Evolutionary conservation across 2,113 vertebrate species (phyloP).

Genomic region (Odocoileus virginianus): DNA sequence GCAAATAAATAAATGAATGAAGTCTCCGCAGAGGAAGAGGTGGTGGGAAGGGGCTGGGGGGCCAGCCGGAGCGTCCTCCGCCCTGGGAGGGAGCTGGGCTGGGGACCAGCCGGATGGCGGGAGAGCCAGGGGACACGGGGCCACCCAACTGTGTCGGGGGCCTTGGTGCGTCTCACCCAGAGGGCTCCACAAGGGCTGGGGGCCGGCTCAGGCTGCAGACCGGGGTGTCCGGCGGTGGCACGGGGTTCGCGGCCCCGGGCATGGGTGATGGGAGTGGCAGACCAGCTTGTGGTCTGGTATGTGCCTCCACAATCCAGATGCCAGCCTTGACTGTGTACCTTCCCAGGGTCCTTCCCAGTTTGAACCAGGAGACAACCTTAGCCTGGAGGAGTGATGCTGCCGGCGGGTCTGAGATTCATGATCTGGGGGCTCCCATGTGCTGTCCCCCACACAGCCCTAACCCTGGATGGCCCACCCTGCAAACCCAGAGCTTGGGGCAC

Average conservation of each 20-base stretch:
- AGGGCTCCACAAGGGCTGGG: background rate
- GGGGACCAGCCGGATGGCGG: background rate
- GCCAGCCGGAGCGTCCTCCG: background rate
- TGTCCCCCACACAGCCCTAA: background rate
- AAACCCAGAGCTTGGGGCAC: background rate
- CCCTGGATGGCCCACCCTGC: background rate
- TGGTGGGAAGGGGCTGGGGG: conserved; percentile 12
- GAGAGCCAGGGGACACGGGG: background rate
- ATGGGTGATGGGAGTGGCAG: background rate
- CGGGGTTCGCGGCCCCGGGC: accelerated
- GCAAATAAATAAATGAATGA: conserved; percentile 73
- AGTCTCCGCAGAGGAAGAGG: conserved; percentile 37
- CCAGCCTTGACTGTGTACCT: accelerated
- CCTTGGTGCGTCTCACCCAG: accelerated
- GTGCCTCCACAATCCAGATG: background rate
- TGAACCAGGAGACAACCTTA: background rate
- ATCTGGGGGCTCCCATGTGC: background rate
- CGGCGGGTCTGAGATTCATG: accelerated
- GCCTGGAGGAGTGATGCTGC: too few species aligned
- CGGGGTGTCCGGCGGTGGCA: accelerated
- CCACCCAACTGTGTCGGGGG: background rate
- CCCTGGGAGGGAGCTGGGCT: background rate
- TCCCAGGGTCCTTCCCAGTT: background rate
- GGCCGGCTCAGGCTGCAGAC: too few species aligned
- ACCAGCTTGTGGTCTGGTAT: accelerated